A percentile compares a stretch with the other conserved stretches of the same genome.
Conservation (phyloP, 2,797 vertebrate species). For the Nothura maculosa region DNA sequence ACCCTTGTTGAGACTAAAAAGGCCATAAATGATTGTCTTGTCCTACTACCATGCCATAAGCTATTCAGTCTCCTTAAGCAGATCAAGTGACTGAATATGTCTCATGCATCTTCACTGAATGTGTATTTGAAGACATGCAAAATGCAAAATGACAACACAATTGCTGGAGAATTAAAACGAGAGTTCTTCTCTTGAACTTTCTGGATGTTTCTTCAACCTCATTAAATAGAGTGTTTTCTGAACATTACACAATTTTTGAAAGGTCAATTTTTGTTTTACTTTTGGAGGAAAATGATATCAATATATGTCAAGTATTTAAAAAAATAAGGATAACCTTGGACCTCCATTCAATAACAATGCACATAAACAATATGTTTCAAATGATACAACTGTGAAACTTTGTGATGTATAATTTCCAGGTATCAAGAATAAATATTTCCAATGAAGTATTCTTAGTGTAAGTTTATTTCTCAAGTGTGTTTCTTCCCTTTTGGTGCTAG, state of each 20-base stretch:
- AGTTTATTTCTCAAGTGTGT: slow-evolving; percentile 21
- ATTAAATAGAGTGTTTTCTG: not conserved
- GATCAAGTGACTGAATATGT: not conserved
- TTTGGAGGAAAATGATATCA: slow-evolving; percentile 35
- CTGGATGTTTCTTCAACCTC: not conserved
- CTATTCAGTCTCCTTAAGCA: not conserved
- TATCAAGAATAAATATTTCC: slow-evolving; percentile 40
- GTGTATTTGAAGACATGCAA: not conserved
- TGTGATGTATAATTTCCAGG: slow-evolving; percentile 30
- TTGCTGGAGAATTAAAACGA: not conserved
- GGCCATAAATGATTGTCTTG: not conserved
- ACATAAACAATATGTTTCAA: slow-evolving; percentile 13
- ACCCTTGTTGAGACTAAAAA: not conserved
- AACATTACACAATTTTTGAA: slow-evolving; percentile 1
- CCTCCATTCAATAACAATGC: slow-evolving; percentile 20
- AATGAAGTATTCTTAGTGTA: not conserved
- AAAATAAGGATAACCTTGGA: slow-evolving; percentile 62
- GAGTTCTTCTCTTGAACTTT: not conserved
- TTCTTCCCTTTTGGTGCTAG: slow-evolving; percentile 27
- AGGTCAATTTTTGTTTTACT: slow-evolving; percentile 34
- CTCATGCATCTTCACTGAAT: not conserved
- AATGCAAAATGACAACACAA: not conserved
- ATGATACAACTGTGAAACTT: slow-evolving; percentile 25
- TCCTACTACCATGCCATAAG: not conserved
- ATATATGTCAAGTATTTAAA: slow-evolving; percentile 51